phyloP scores from a whole-genome alignment of 2,113 vertebrate species.

The Pseudorhombus dupliciocellatus region DNA sequence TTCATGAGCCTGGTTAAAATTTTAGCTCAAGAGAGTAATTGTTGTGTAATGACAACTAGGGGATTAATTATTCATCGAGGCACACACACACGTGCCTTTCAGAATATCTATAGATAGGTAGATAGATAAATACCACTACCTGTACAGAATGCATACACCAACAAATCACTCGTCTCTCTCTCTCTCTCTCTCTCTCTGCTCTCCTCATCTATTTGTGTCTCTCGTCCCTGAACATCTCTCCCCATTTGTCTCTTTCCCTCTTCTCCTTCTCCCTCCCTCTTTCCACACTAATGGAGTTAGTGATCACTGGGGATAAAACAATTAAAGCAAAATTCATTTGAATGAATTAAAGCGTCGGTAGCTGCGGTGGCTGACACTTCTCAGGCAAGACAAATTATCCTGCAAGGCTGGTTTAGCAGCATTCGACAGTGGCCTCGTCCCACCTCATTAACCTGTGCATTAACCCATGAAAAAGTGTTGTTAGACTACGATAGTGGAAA shows the following conservation, averaged over 20 bases:
- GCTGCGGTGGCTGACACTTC: constrained; percentile 60
- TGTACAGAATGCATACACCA: neutral
- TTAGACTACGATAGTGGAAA: constrained; percentile 39
- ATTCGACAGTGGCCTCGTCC: constrained; percentile 62
- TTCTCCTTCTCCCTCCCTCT: constrained; percentile 24
- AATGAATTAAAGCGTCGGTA: constrained; percentile 71
- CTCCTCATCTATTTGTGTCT: constrained; percentile 27
- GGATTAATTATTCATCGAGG: constrained; percentile 70
- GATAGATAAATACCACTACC: no score
- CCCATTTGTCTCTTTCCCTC: constrained; percentile 28
- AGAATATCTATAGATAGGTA: neutral
- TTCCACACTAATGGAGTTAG: constrained; percentile 68
- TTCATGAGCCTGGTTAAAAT: constrained; percentile 66
- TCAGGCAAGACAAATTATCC: constrained; percentile 70
- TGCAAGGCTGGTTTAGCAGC: constrained; percentile 65
- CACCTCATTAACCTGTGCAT: constrained; percentile 62
- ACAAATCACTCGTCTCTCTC: constrained; percentile 20
- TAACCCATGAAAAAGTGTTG: constrained; percentile 56
- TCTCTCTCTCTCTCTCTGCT: constrained; percentile 11
- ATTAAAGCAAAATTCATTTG: constrained; percentile 75
- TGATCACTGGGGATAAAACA: constrained; percentile 69
- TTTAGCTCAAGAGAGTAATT: constrained; percentile 70
- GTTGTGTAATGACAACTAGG: constrained; percentile 71
- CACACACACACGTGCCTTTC: neutral
- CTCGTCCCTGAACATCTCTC: constrained; percentile 12